Conservation (phyloP, 1,140 invertebrate species). For the Penaeus japonicus region DNA sequence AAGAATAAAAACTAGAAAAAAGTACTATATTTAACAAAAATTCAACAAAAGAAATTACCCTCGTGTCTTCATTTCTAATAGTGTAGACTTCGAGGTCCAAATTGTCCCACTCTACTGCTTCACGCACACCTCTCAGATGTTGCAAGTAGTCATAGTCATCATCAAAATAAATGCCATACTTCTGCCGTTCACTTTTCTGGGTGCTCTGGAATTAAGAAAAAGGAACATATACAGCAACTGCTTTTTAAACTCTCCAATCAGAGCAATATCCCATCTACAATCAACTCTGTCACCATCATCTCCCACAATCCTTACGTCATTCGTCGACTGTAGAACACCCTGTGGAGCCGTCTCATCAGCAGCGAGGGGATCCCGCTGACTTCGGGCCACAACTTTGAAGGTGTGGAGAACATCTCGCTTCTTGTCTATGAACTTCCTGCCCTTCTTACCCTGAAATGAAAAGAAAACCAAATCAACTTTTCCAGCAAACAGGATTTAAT, state of each 20-base stretch:
- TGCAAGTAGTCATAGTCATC: constrained; percentile 97
- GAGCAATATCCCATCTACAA: not conserved
- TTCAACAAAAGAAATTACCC: constrained; percentile 3
- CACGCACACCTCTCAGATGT: constrained; percentile 78
- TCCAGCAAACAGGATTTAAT: not conserved
- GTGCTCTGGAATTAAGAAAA: not conserved
- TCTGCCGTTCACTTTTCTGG: constrained; percentile 79
- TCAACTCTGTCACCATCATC: constrained; percentile 59
- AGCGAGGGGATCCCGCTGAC: constrained; percentile 88
- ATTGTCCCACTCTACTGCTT: constrained; percentile 60
- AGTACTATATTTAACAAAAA: not conserved
- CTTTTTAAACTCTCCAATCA: not conserved
- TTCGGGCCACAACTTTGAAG: constrained; percentile 90
- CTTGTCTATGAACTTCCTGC: constrained; percentile 45
- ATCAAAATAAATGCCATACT: constrained; percentile 95
- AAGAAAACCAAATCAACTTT: not conserved
- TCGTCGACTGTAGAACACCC: constrained; percentile 72
- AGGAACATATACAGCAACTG: not conserved
- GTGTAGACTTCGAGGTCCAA: constrained; percentile 51
- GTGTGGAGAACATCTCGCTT: constrained; percentile 89
- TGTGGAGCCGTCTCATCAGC: constrained; percentile 89
- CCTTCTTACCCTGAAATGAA: constrained; percentile 44
- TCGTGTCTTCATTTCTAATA: constrained; percentile 44
- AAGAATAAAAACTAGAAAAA: not conserved
- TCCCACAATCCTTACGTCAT: constrained; percentile 36